A percentile compares a stretch with the other conserved stretches of the same genome.
These are phyloP conservation scores for Nemoura dubitans DNA, from an alignment of 2,888 invertebrate species.

Conservation along the genomic window DNA sequence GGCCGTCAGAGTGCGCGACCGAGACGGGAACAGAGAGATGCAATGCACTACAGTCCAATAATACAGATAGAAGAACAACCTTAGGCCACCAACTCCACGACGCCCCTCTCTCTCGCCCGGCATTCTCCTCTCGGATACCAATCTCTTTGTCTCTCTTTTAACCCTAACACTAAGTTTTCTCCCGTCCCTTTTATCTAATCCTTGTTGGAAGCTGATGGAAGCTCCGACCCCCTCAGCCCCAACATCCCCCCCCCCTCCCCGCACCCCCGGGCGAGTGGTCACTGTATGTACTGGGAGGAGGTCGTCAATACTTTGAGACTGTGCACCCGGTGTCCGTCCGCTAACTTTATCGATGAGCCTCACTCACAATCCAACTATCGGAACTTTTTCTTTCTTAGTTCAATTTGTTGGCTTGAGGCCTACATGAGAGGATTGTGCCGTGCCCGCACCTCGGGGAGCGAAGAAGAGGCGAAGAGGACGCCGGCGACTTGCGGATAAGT, in stretches of 20 bases:
- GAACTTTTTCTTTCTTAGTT: conserved; percentile 47
- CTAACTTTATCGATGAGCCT: conserved; percentile 48
- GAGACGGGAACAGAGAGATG: conserved; percentile 39
- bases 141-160: conserved; percentile 55
- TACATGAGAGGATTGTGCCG: conserved; percentile 43
- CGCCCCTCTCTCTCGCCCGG: conserved; percentile 9
- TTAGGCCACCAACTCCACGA: conserved; percentile 39
- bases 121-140: conserved; percentile 54
- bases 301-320: conserved; percentile 45
- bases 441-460: conserved; percentile 36
- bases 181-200: conserved; percentile 39
- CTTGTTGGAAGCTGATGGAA: conserved; percentile 42
- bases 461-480: not conserved
- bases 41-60: conserved; percentile 41
- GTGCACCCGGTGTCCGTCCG: conserved; percentile 47
- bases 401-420: conserved; percentile 45
- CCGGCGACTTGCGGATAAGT: conserved; percentile 31
- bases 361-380: conserved; percentile 49
- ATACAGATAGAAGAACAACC: conserved; percentile 42
- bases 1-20: conserved; percentile 32
- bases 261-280: conserved; percentile 54
- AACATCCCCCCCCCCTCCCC: conserved; percentile 49
- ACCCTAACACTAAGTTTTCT: conserved; percentile 46
- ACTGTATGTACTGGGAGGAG: conserved; percentile 41
- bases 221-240: conserved; percentile 52